Percentiles rank a stretch among this genome's conserved stretches.
These are phyloP conservation scores for Acanthisitta chloris DNA, from an alignment of 2,113 vertebrate genomes.

Conservation along the genomic window DNA sequence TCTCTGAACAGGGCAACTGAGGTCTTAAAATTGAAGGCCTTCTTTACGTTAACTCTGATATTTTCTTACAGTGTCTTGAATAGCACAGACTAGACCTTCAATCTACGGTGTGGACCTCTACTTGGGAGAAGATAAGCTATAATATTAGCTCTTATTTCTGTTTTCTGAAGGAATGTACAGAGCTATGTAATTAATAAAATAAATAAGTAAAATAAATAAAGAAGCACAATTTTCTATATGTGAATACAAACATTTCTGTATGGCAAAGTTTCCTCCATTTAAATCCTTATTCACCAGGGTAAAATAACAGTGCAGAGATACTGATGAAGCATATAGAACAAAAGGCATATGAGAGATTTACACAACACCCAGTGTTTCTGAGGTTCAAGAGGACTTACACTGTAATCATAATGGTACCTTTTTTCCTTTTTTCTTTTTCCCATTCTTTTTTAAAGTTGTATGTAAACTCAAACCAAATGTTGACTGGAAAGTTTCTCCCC, in stretches of 20 bases:
- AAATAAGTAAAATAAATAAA: background rate
- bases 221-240: background rate
- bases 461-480: constrained; percentile 62
- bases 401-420: background rate
- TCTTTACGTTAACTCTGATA: background rate
- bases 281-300: background rate
- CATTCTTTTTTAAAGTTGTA: background rate
- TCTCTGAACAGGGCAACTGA: background rate
- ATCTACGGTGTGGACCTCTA: background rate
- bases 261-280: background rate
- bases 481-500: constrained; percentile 2
- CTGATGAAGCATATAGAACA: background rate
- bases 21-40: background rate
- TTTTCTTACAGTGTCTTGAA: background rate
- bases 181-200: background rate
- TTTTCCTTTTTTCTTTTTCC: background rate
- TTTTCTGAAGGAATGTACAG: background rate
- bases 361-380: background rate
- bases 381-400: background rate
- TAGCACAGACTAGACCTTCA: background rate
- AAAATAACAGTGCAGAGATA: background rate
- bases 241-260: background rate
- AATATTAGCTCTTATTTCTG: background rate
- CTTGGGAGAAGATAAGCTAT: background rate
- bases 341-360: background rate